Evolutionary conservation across 2,888 invertebrate genomes (phyloP).

Genomic region (Tridacna gigas): DNA sequence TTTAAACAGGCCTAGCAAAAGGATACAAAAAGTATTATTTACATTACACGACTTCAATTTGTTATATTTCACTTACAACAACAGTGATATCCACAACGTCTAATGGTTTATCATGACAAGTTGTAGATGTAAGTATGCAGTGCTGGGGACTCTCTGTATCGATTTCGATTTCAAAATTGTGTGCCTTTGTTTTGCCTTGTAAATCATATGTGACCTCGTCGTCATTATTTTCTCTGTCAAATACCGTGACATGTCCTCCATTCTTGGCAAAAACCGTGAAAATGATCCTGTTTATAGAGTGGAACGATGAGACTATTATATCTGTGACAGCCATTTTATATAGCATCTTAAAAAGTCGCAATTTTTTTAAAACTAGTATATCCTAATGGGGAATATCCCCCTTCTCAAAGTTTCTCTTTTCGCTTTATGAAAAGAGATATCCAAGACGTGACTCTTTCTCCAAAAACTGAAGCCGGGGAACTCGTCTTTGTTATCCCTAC

Average conservation of each 20-base stretch:
- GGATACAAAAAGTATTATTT: background rate
- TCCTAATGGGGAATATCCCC: too few species aligned
- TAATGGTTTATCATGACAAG: conserved; percentile 5
- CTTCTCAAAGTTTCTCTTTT: too few species aligned
- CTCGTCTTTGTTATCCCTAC: too few species aligned
- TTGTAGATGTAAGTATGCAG: background rate
- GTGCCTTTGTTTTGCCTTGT: background rate
- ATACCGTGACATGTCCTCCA: conserved; percentile 28
- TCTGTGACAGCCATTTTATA: too few species aligned
- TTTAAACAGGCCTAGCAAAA: background rate
- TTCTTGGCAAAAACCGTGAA: conserved; percentile 22
- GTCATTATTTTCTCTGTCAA: conserved; percentile 18
- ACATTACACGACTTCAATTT: too few species aligned
- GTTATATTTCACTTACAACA: conserved; percentile 5
- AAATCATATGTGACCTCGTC: background rate
- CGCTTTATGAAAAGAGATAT: too few species aligned
- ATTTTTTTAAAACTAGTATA: too few species aligned
- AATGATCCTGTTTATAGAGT: conserved; percentile 18
- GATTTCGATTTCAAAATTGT: conserved; percentile 15
- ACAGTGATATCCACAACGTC: background rate
- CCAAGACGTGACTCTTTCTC: too few species aligned
- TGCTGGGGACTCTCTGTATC: conserved; percentile 23
- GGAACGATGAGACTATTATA: too few species aligned
- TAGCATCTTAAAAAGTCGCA: too few species aligned
- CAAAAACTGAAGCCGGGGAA: too few species aligned